Conservation (phyloP, 2,797 vertebrate species). For the Tokudaia tokunoshimensis region DNA sequence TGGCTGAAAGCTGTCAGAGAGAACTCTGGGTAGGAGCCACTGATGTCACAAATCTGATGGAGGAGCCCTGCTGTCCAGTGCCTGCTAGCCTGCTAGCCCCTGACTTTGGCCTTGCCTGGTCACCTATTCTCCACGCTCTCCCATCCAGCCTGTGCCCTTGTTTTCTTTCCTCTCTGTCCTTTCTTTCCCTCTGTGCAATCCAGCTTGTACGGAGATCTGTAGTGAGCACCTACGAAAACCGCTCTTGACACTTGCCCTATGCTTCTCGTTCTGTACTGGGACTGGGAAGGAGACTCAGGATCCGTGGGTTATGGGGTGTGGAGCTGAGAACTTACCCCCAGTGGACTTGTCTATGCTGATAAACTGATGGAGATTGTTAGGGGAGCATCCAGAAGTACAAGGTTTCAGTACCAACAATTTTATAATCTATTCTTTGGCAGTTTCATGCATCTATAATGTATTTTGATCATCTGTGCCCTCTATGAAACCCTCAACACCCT, state of each 20-base stretch:
- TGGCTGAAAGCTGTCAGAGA: conserved; percentile 94
- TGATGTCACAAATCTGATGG: conserved; percentile 97
- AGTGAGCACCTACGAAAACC: conserved; percentile 73
- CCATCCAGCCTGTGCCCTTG: conserved; percentile 69
- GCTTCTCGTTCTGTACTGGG: conserved; percentile 70
- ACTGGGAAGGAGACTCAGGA: not conserved
- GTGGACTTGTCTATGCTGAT: not conserved
- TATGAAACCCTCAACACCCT: not conserved
- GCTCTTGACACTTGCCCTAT: conserved; percentile 77
- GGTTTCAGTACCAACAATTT: not conserved
- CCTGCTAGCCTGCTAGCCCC: conserved; percentile 78
- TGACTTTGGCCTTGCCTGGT: conserved; percentile 94
- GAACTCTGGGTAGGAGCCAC: conserved; percentile 95
- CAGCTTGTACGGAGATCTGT: conserved; percentile 48
- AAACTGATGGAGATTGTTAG: not conserved
- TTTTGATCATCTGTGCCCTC: not conserved
- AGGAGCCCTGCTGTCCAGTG: conserved; percentile 90
- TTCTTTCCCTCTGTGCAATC: conserved; percentile 46
- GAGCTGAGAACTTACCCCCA: not conserved
- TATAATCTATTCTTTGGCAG: not conserved
- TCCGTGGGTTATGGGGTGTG: not conserved
- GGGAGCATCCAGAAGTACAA: not conserved
- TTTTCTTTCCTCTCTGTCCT: conserved; percentile 58
- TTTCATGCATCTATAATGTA: not conserved
- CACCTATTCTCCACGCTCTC: conserved; percentile 87